Conservation (phyloP, 2,888 invertebrate species). For the Galerucella calmariensis region DNA sequence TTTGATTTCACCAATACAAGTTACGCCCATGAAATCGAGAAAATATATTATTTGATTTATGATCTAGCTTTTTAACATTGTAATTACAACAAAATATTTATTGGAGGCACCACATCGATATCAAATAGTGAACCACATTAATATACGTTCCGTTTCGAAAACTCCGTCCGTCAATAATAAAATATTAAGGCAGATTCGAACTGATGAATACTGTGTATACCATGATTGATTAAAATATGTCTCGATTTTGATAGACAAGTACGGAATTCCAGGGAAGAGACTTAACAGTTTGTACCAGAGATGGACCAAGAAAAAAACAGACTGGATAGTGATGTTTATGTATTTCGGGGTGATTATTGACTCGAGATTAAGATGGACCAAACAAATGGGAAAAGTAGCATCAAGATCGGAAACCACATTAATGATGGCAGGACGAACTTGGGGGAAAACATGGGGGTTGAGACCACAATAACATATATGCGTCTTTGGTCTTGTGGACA, state of each 20-base stretch:
- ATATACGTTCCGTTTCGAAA: conserved; percentile 27
- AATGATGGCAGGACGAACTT: no score
- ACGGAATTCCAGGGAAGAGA: conserved; percentile 24
- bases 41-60: conserved; percentile 27
- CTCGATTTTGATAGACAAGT: conserved; percentile 26
- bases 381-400: background rate
- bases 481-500: no score
- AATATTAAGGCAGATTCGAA: conserved; percentile 8
- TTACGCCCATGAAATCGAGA: conserved; percentile 10
- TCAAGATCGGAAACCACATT: no score
- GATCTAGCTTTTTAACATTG: conserved; percentile 21
- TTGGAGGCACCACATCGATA: conserved; percentile 30
- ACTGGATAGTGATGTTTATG: background rate
- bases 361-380: no score
- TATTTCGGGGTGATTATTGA: no score
- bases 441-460: no score
- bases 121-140: conserved; percentile 27
- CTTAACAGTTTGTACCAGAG: background rate
- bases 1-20: background rate
- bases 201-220: conserved; percentile 9
- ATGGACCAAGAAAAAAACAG: background rate
- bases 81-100: conserved; percentile 31
- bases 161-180: conserved; percentile 25
- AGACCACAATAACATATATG: no score
- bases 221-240: conserved; percentile 26